phyloP scores from a whole-genome alignment of 23 tunicate species.

The Clavelina lepadiformis region DNA sequence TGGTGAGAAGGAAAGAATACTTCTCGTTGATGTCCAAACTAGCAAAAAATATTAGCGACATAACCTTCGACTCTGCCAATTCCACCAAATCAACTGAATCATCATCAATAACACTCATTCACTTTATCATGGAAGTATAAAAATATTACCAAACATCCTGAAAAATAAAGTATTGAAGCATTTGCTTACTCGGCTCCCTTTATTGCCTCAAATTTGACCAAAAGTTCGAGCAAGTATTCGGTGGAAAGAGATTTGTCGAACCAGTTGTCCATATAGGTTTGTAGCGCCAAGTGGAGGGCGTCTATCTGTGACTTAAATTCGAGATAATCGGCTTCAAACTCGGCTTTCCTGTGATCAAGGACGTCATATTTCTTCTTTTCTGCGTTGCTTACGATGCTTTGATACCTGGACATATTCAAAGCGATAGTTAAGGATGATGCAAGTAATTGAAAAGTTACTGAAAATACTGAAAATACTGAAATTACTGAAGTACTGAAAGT shows the following conservation, averaged over 20 bases:
- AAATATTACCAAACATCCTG: too few relatives aligned
- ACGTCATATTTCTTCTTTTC: conserved; percentile 95
- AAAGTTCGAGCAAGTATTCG: conserved; percentile 57
- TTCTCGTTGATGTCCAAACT: conserved; percentile 83
- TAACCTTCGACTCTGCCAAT: not conserved
- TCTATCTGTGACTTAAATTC: conserved; percentile 80
- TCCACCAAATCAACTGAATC: not conserved
- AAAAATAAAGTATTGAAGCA: not conserved
- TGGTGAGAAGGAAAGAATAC: conserved; percentile 51
- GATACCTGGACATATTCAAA: conserved; percentile 73
- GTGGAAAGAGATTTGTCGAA: conserved; percentile 69
- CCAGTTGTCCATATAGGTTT: conserved; percentile 91
- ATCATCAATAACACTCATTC: too few relatives aligned
- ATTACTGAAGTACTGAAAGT: too few relatives aligned
- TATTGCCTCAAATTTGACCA: conserved; percentile 59
- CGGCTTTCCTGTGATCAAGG: conserved; percentile 85
- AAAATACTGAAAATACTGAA: too few relatives aligned
- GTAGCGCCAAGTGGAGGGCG: conserved; percentile 51
- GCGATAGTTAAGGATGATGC: too few relatives aligned
- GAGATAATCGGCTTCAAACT: conserved; percentile 70
- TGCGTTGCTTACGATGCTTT: conserved; percentile 73
- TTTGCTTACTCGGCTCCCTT: conserved; percentile 55
- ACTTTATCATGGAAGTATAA: too few relatives aligned
- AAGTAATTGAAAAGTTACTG: too few relatives aligned
- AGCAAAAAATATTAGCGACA: not conserved